Percentiles rank a stretch among this genome's conserved stretches.
phyloP scores from a whole-genome alignment of 2,113 vertebrate genomes.

The Planiliza haematocheilus region DNA sequence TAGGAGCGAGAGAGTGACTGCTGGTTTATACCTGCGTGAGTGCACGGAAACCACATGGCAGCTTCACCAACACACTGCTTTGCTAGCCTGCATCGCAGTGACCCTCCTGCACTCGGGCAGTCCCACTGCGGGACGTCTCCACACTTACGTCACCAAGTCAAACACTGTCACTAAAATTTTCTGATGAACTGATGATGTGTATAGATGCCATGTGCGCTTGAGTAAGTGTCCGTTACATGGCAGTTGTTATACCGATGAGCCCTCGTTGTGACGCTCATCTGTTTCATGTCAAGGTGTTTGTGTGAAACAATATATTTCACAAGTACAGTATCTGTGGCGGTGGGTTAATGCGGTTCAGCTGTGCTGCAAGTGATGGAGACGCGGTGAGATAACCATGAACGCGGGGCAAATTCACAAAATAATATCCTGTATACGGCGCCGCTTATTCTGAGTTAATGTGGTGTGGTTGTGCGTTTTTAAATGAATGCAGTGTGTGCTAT shows the following conservation, averaged over 20 bases:
- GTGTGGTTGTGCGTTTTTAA: neutral
- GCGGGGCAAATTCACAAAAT: neutral
- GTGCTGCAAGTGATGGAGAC: neutral
- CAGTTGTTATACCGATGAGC: neutral
- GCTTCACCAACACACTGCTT: slow-evolving; percentile 61
- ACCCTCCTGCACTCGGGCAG: slow-evolving; percentile 16
- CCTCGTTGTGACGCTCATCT: slow-evolving; percentile 27
- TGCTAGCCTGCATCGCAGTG: slow-evolving; percentile 42
- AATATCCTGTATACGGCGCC: neutral
- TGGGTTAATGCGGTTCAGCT: slow-evolving; percentile 20
- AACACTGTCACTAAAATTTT: slow-evolving; percentile 33
- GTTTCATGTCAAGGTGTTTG: slow-evolving; percentile 35
- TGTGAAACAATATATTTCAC: slow-evolving; percentile 25
- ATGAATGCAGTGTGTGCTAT: neutral
- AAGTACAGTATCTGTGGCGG: neutral
- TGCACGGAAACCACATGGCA: slow-evolving; percentile 51
- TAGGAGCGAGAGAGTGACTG: slow-evolving; percentile 61
- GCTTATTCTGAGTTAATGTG: neutral
- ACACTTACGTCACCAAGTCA: slow-evolving; percentile 43
- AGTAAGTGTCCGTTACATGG: slow-evolving; percentile 21
- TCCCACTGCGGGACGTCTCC: slow-evolving; percentile 36
- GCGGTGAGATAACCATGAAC: neutral
- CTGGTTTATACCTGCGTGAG: slow-evolving; percentile 62
- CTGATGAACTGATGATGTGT: slow-evolving; percentile 8
- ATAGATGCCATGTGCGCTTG: neutral